Percentiles rank a stretch among this genome's conserved stretches.
phyloP scores from a whole-genome alignment of 1,140 invertebrate genomes.

The Oedothorax gibbosus region DNA sequence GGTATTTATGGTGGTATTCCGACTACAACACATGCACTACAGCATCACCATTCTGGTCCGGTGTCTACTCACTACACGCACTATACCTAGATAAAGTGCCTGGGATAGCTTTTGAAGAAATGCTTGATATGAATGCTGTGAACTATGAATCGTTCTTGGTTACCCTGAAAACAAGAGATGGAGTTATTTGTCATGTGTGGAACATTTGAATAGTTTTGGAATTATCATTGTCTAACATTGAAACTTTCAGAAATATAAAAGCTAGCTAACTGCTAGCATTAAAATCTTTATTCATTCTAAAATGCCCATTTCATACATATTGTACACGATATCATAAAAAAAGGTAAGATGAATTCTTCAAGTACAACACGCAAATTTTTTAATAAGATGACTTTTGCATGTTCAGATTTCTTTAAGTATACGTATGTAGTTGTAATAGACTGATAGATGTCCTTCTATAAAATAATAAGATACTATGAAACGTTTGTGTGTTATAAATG shows the following conservation, averaged over 20 bases:
- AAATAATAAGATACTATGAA: too few species aligned
- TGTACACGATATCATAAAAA: too few species aligned
- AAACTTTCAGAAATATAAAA: neutral
- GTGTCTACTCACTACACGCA: constrained; percentile 90
- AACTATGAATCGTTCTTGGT: too few species aligned
- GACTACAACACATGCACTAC: constrained; percentile 78
- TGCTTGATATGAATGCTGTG: neutral
- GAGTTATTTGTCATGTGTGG: neutral
- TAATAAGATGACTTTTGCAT: too few species aligned
- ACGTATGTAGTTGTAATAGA: too few species aligned
- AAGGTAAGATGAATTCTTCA: too few species aligned
- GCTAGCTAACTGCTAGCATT: neutral
- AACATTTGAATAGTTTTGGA: neutral
- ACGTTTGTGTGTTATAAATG: too few species aligned
- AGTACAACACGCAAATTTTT: too few species aligned
- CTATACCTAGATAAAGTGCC: constrained; percentile 82
- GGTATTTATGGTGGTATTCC: constrained; percentile 89
- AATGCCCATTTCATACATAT: too few species aligned
- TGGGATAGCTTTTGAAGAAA: neutral
- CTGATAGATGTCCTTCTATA: too few species aligned
- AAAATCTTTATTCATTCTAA: too few species aligned
- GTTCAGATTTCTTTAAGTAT: too few species aligned
- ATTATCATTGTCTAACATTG: neutral
- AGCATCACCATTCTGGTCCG: constrained; percentile 79
- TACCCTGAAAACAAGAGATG: neutral